A percentile compares a stretch with the other conserved stretches of the same genome.
These are phyloP conservation scores for Halesus radiatus DNA, from an alignment of 1,140 invertebrate species.

Conservation along the genomic window DNA sequence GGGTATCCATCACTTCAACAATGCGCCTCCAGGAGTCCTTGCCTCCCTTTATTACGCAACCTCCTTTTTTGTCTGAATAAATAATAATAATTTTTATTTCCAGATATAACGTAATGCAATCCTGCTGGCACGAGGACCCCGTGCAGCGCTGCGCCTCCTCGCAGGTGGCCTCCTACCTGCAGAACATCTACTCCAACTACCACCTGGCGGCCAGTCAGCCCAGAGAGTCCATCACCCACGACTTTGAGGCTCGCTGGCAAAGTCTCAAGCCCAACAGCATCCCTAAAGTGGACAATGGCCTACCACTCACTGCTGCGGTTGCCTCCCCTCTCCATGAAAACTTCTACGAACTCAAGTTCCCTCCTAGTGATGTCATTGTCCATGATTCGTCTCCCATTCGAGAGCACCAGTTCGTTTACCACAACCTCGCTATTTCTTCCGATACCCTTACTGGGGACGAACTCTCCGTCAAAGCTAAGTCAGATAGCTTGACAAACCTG, in stretches of 20 bases:
- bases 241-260: slow-evolving; percentile 81
- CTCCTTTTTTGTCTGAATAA: too few relatives aligned
- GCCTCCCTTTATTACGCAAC: too few relatives aligned
- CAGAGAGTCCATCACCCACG: slow-evolving; percentile 64
- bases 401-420: slow-evolving; percentile 27
- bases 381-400: background rate
- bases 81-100: slow-evolving; percentile 32
- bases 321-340: background rate
- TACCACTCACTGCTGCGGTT: slow-evolving; percentile 3
- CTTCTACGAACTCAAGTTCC: slow-evolving; percentile 37
- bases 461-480: slow-evolving; percentile 65
- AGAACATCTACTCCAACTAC: slow-evolving; percentile 70
- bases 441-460: slow-evolving; percentile 64
- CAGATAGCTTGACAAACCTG: slow-evolving; percentile 72
- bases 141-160: slow-evolving; percentile 64
- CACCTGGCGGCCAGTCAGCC: slow-evolving; percentile 56
- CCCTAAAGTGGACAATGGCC: slow-evolving; percentile 70
- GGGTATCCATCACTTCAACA: too few relatives aligned
- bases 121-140: slow-evolving; percentile 72
- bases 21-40: too few relatives aligned
- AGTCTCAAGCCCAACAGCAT: slow-evolving; percentile 75
- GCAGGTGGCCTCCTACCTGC: slow-evolving; percentile 73
- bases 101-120: slow-evolving; percentile 78
- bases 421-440: slow-evolving; percentile 62
- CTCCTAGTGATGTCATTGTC: slow-evolving; percentile 25